Evolutionary conservation across 2,888 invertebrate species (phyloP).

Genomic region (Nudaria mundana): DNA sequence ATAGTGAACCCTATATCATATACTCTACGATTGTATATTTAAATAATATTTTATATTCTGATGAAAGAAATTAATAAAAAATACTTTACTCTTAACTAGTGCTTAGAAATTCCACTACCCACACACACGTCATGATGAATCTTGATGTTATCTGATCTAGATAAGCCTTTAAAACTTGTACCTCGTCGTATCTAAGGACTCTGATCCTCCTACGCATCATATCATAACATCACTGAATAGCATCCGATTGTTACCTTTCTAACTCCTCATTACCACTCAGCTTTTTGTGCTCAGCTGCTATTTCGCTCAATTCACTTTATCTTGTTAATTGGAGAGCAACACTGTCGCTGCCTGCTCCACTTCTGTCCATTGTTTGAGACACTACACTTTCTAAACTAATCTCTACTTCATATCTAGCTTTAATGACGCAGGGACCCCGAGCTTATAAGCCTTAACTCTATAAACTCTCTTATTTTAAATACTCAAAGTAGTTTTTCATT

Average conservation of each 20-base stretch:
- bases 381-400: slow-evolving; percentile 73
- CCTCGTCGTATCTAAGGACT: slow-evolving; percentile 17
- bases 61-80: no score
- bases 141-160: slow-evolving; percentile 25
- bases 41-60: no score
- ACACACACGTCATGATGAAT: slow-evolving; percentile 21
- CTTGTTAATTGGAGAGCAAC: slow-evolving; percentile 59
- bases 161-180: slow-evolving; percentile 13
- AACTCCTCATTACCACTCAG: slow-evolving; percentile 42
- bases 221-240: slow-evolving; percentile 33
- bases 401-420: slow-evolving; percentile 55
- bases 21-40: no score
- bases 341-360: slow-evolving; percentile 51
- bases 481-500: slow-evolving; percentile 20
- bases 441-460: slow-evolving; percentile 37
- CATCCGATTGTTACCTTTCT: slow-evolving; percentile 52
- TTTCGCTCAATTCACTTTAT: slow-evolving; percentile 50
- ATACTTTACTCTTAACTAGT: no score
- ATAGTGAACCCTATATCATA: no score
- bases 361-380: slow-evolving; percentile 61
- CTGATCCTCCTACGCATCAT: slow-evolving; percentile 29
- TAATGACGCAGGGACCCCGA: slow-evolving; percentile 50
- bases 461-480: slow-evolving; percentile 18
- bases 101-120: no score
- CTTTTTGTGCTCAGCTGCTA: slow-evolving; percentile 43